phyloP scores from a whole-genome alignment of 2,888 invertebrate species.

The Osedax fenrisi region DNA sequence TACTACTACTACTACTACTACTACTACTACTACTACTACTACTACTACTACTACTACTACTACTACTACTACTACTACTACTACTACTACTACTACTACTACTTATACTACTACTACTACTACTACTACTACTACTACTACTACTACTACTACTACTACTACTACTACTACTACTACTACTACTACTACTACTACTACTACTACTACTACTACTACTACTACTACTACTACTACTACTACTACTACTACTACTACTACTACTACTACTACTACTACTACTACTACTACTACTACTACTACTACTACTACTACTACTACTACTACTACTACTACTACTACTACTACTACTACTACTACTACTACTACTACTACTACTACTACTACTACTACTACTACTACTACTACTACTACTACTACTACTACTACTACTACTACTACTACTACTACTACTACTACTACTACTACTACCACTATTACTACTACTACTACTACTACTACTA shows the following conservation, averaged over 20 bases:
- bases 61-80: not conserved
- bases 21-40: conserved; percentile 25
- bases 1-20: conserved; percentile 30
- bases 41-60: conserved; percentile 24
- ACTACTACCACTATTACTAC: conserved; percentile 30
- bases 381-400: not conserved
- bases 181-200: conserved; percentile 21
- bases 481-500: conserved; percentile 32
- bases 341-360: conserved; percentile 21
- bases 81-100: too few species aligned
- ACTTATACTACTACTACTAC: too few species aligned
- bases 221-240: conserved; percentile 14
- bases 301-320: conserved; percentile 24
- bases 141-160: not conserved
- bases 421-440: too few species aligned
- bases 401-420: too few species aligned
- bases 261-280: conserved; percentile 28
- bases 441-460: too few species aligned
- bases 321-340: conserved; percentile 32
- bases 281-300: conserved; percentile 34
- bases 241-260: conserved; percentile 29
- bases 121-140: conserved; percentile 30
- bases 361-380: conserved; percentile 29
- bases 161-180: conserved; percentile 29
- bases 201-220: conserved; percentile 29